phyloP scores from a whole-genome alignment of 2,888 invertebrate species.

The Piscicola geometra region DNA sequence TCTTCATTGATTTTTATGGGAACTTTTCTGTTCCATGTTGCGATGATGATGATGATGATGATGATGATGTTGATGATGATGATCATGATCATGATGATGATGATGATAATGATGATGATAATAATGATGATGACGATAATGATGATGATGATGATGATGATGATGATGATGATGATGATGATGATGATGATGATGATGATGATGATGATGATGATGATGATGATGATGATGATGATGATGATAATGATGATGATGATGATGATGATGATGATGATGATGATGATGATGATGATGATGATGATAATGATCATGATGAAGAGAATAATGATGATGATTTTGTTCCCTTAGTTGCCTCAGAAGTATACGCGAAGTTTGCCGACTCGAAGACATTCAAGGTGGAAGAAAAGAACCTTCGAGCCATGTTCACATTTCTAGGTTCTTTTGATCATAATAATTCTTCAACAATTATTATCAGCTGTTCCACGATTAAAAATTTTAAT shows the following conservation, averaged over 20 bases:
- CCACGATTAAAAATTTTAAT: too few species aligned
- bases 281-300: slow-evolving; percentile 26
- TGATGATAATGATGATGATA: slow-evolving; percentile 13
- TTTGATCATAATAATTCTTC: too few species aligned
- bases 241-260: slow-evolving; percentile 12
- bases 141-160: slow-evolving; percentile 3
- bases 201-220: slow-evolving; percentile 20
- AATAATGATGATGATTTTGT: too few species aligned
- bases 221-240: slow-evolving; percentile 19
- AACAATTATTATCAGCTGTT: too few species aligned
- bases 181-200: slow-evolving; percentile 12
- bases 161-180: slow-evolving; percentile 4
- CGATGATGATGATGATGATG: background rate
- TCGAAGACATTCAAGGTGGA: too few species aligned
- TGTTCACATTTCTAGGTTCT: too few species aligned
- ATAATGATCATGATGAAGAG: background rate
- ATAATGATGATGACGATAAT: slow-evolving; percentile 12
- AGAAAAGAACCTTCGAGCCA: too few species aligned
- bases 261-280: slow-evolving; percentile 11
- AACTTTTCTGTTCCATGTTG: too few species aligned
- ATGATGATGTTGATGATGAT: too few species aligned
- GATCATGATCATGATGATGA: slow-evolving; percentile 10
- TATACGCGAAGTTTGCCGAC: too few species aligned
- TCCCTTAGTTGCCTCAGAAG: too few species aligned
- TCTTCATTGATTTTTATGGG: too few species aligned